phyloP scores from a whole-genome alignment of 2,113 vertebrate species.

The Aspidoscelis tigris region DNA sequence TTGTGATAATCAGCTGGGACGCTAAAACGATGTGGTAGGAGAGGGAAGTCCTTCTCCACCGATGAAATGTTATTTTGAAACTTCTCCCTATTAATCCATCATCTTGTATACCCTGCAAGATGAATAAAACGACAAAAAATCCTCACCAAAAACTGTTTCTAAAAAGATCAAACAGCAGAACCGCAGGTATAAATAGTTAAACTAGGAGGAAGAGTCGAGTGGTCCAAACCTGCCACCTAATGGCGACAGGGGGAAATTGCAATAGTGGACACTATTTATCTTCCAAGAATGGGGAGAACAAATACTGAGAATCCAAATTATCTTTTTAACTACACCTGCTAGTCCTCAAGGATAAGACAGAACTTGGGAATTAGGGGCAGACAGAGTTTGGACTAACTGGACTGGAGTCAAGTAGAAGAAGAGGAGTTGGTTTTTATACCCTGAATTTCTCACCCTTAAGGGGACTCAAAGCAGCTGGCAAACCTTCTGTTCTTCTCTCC shows the following conservation, averaged over 20 bases:
- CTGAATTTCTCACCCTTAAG: no score
- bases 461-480: no score
- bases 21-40: neutral
- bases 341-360: no score
- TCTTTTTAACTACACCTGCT: no score
- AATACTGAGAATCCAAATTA: no score
- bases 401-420: no score
- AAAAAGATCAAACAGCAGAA: neutral
- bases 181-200: neutral
- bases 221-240: neutral
- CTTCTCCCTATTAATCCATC: neutral
- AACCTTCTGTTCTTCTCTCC: no score
- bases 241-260: neutral
- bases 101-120: neutral
- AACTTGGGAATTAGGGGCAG: no score
- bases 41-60: no score
- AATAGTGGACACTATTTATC: neutral
- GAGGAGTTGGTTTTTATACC: no score
- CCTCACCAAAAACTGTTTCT: neutral
- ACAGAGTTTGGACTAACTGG: no score
- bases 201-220: neutral
- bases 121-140: neutral
- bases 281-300: no score
- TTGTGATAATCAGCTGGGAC: slow-evolving; percentile 19
- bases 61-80: neutral